Percentiles rank a stretch among this genome's conserved stretches.
Evolutionary conservation across 2,888 invertebrate species (phyloP).

Genomic region (Apotomis betuletana): DNA sequence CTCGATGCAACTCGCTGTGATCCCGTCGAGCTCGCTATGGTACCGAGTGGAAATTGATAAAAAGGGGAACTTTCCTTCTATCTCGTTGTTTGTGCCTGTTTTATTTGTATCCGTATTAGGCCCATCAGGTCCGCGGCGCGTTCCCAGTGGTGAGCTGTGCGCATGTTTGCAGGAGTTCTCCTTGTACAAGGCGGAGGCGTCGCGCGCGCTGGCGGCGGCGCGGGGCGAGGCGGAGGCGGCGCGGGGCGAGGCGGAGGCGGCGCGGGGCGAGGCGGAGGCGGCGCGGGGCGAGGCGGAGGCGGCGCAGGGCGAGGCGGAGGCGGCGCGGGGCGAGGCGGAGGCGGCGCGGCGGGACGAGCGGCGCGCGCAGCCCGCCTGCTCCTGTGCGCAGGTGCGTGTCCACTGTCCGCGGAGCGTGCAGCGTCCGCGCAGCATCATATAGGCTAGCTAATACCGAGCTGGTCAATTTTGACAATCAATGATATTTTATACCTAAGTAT

Average conservation of each 20-base stretch:
- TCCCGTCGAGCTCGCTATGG: too few relatives aligned
- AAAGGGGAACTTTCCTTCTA: too few relatives aligned
- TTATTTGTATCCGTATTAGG: too few relatives aligned
- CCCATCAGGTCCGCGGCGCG: too few relatives aligned
- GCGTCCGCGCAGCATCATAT: too few relatives aligned
- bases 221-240: slow-evolving; percentile 55
- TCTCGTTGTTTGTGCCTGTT: too few relatives aligned
- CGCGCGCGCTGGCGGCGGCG: slow-evolving; percentile 43
- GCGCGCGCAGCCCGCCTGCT: slow-evolving; percentile 74
- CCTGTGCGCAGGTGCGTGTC: slow-evolving; percentile 76
- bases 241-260: slow-evolving; percentile 84
- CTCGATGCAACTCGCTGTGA: too few relatives aligned
- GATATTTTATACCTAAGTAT: too few relatives aligned
- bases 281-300: too few relatives aligned
- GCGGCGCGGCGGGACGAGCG: slow-evolving; percentile 86
- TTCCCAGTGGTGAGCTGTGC: background rate
- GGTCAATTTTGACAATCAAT: slow-evolving; percentile 44
- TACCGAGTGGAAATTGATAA: too few relatives aligned
- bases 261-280: slow-evolving; percentile 64
- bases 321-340: slow-evolving; percentile 52
- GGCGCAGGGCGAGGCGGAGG: too few relatives aligned
- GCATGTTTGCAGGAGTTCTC: slow-evolving; percentile 19
- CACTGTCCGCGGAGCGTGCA: slow-evolving; percentile 55
- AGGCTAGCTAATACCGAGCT: slow-evolving; percentile 60
- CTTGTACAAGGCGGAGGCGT: slow-evolving; percentile 36